phyloP scores from a whole-genome alignment of 1,140 invertebrate species.

The Drosophila azteca region DNA sequence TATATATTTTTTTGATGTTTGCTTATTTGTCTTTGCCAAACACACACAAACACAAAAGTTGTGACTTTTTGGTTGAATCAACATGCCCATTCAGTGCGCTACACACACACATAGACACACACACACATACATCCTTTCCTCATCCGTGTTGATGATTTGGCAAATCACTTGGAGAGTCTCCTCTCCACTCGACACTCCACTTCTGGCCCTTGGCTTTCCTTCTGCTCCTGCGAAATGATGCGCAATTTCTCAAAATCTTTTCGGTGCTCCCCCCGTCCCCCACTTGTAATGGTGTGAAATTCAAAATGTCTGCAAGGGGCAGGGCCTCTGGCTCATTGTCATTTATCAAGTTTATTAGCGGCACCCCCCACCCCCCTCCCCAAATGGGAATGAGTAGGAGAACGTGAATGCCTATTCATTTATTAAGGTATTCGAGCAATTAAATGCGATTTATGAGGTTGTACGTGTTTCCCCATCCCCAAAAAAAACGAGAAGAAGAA shows the following conservation, averaged over 20 bases:
- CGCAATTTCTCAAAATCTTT: constrained; percentile 76
- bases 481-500: background rate
- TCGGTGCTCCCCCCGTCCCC: too few species aligned
- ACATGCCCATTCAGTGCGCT: constrained; percentile 14
- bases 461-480: background rate
- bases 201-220: constrained; percentile 54
- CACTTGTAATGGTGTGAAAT: constrained; percentile 78
- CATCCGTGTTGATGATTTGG: constrained; percentile 53
- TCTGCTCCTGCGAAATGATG: constrained; percentile 60
- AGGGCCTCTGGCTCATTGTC: constrained; percentile 46
- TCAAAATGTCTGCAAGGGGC: constrained; percentile 67
- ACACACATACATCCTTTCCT: background rate
- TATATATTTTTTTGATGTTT: constrained; percentile 50
- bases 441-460: constrained; percentile 52
- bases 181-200: constrained; percentile 57
- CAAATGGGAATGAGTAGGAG: constrained; percentile 28
- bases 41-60: constrained; percentile 68
- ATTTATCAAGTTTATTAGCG: constrained; percentile 80
- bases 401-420: constrained; percentile 43
- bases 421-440: constrained; percentile 57
- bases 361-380: background rate
- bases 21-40: constrained; percentile 68
- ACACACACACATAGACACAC: background rate
- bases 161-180: constrained; percentile 55
- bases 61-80: constrained; percentile 71